Evolutionary conservation across 2,888 invertebrate species (phyloP).

Genomic region (Ernsta delagoae): DNA sequence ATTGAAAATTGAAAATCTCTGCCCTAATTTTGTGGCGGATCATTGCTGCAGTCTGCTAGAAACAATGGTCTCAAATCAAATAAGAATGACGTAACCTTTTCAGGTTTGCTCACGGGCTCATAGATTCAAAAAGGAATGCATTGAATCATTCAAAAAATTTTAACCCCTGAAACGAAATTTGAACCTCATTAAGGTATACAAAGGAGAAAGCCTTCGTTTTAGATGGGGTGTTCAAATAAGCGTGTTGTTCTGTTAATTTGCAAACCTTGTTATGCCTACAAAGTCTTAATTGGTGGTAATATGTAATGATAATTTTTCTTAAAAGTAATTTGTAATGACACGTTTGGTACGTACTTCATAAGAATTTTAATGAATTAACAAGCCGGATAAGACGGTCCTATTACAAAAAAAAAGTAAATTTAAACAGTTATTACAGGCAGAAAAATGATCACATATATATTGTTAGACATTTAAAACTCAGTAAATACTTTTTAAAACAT

Average conservation of each 20-base stretch:
- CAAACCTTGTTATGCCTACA: background rate
- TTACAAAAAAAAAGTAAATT: too few species aligned
- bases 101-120: background rate
- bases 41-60: background rate
- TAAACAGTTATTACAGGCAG: too few species aligned
- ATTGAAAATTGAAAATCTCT: background rate
- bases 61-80: conserved; percentile 9
- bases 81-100: background rate
- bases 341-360: too few species aligned
- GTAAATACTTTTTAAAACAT: too few species aligned
- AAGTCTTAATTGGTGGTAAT: background rate
- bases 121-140: conserved; percentile 18
- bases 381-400: too few species aligned
- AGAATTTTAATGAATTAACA: too few species aligned
- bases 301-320: background rate
- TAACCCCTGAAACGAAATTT: conserved; percentile 20
- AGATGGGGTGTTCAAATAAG: conserved; percentile 16
- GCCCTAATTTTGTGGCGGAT: background rate
- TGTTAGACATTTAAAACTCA: too few species aligned
- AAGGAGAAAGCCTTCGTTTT: background rate
- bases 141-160: conserved; percentile 8
- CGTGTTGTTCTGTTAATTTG: conserved; percentile 10
- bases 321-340: too few species aligned
- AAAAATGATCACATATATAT: too few species aligned
- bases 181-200: conserved; percentile 20